Percentiles rank a stretch among this genome's conserved stretches.
phyloP scores from a whole-genome alignment of 2,113 vertebrate species.

The Danio rerio region DNA sequence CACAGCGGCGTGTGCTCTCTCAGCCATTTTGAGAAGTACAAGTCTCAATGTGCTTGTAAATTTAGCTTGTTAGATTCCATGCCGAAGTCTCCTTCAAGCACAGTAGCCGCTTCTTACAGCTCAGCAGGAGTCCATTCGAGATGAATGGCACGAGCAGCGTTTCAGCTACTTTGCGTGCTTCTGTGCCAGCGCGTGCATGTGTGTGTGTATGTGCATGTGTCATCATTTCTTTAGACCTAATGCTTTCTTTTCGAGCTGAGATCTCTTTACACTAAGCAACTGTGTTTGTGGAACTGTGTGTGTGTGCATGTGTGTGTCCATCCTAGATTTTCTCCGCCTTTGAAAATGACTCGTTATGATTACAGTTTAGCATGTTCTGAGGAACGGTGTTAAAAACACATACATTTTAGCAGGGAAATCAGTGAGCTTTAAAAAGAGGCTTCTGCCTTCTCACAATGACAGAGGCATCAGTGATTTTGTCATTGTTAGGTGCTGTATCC shows the following conservation, averaged over 20 bases:
- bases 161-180: slow-evolving; percentile 41
- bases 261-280: slow-evolving; percentile 43
- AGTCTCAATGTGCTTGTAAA: slow-evolving; percentile 55
- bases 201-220: slow-evolving; percentile 19
- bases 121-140: slow-evolving; percentile 52
- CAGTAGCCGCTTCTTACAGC: slow-evolving; percentile 51
- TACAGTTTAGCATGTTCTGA: slow-evolving; percentile 58
- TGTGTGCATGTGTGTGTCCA: slow-evolving; percentile 8
- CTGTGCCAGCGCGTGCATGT: slow-evolving; percentile 26
- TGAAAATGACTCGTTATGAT: slow-evolving; percentile 55
- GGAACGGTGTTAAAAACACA: slow-evolving; percentile 41
- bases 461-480: slow-evolving; percentile 34
- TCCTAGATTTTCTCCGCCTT: slow-evolving; percentile 33
- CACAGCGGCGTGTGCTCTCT: slow-evolving; percentile 20
- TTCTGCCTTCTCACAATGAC: slow-evolving; percentile 45
- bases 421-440: slow-evolving; percentile 34
- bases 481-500: slow-evolving; percentile 46
- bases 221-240: slow-evolving; percentile 39
- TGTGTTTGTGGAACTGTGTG: slow-evolving; percentile 19
- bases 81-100: slow-evolving; percentile 40
- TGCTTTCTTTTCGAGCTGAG: slow-evolving; percentile 32
- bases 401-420: slow-evolving; percentile 56
- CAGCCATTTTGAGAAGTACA: slow-evolving; percentile 47
- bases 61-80: slow-evolving; percentile 53
- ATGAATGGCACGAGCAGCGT: slow-evolving; percentile 52